Evolutionary conservation across 2,797 vertebrate genomes (phyloP), one percentile per base, ranked within the genome.

Genomic region (Sandelia bainsii): DNA sequence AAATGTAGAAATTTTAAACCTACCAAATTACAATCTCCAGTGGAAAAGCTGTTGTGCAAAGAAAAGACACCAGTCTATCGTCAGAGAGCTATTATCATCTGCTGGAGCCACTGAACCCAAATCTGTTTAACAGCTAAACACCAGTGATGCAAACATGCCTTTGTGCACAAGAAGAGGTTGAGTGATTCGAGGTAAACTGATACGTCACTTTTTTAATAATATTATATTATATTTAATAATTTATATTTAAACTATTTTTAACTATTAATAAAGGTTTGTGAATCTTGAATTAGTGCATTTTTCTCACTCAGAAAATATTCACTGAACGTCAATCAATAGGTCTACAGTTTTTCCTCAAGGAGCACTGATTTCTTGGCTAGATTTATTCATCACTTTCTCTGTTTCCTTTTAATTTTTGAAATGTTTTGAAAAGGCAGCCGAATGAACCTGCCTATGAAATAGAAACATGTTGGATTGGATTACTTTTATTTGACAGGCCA

Each of bases 201-300:
- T 39, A 34, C 12, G 52, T 62, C 52, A 14, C 13, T 72, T 45
- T n/a, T n/a, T n/a, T n/a, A n/a, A n/a, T n/a, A n/a, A n/a, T n/a
- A n/a, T n/a, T n/a, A n/a, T n/a, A n/a, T n/a, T n/a, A n/a, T n/a
- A n/a, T n/a, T n/a, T n/a, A n/a, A n/a, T n/a, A n/a, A n/a, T n/a
- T n/a, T n/a, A n/a, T n/a, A n/a, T n/a, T n/a, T n/a, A n/a, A n/a
- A n/a, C n/a, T n/a, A n/a, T n/a, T n/a, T n/a, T n/a, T n/a, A n/a
- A n/a, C n/a, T n/a, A n/a, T 34, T 34, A 34, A 34, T 10, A 34
- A 32, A 32, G 29, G 29, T 32, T 32, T 32, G 6, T 32, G 29
- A 32, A 62, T 32, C 8, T 32, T 32, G 29, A 32, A 62, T 54
- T 8, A 14, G 19, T n/a, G 19, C 4, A 49, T n/a, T 59, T 51